phyloP scores from a whole-genome alignment of 2,113 vertebrate genomes.

The Pangasianodon hypophthalmus region DNA sequence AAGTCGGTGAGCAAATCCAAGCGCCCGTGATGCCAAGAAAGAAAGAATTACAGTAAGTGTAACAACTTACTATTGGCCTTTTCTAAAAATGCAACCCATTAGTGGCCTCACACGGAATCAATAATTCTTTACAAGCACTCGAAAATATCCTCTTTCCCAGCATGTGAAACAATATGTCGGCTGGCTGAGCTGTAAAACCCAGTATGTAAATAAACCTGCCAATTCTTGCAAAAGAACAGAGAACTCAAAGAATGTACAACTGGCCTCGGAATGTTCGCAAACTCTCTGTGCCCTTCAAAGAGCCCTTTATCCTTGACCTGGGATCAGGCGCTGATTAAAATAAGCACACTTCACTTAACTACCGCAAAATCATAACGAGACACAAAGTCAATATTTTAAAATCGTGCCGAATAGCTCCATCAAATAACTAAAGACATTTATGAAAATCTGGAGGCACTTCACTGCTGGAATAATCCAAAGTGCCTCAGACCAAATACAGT shows the following conservation, averaged over 20 bases:
- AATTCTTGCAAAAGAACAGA: constrained; percentile 47
- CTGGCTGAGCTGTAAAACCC: constrained; percentile 44
- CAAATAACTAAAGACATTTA: constrained; percentile 14
- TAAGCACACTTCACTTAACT: constrained; percentile 35
- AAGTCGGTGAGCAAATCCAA: constrained; percentile 11
- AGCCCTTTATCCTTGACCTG: constrained; percentile 36
- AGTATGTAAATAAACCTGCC: constrained; percentile 55
- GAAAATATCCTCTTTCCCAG: constrained; percentile 46
- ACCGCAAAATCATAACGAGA: constrained; percentile 35
- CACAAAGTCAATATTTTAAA: constrained; percentile 32
- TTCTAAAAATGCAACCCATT: constrained; percentile 24
- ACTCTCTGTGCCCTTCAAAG: constrained; percentile 1
- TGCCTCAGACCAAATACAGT: constrained; percentile 8
- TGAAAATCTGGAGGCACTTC: constrained; percentile 36
- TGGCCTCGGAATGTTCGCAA: constrained; percentile 5
- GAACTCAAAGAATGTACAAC: constrained; percentile 33
- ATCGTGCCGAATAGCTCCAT: constrained; percentile 2
- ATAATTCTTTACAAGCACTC: constrained; percentile 36
- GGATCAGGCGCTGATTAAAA: constrained; percentile 21
- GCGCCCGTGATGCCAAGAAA: neutral
- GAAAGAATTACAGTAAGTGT: constrained; percentile 1
- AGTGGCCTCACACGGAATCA: constrained; percentile 41
- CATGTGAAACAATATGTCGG: constrained; percentile 47
- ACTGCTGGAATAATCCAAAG: constrained; percentile 32
- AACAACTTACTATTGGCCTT: neutral